phyloP scores from a whole-genome alignment of 1,140 invertebrate species.

The Acyrthosiphon pisum region DNA sequence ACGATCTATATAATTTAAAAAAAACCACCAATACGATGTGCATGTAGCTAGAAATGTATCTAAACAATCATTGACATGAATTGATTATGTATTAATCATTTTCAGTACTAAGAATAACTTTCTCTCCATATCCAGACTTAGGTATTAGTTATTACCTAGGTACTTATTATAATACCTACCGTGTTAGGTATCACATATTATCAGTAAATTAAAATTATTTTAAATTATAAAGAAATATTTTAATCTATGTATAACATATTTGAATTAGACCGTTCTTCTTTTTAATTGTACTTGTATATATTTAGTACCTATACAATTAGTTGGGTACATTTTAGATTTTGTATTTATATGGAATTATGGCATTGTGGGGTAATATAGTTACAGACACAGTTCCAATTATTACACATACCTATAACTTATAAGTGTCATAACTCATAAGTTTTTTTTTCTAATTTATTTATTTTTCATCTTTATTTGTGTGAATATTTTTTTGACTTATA shows the following conservation, averaged over 20 bases:
- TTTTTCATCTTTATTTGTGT: not conserved
- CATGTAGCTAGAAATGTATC: not conserved
- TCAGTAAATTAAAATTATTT: not conserved
- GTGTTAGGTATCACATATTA: not conserved
- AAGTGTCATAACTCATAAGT: not conserved
- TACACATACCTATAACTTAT: no score
- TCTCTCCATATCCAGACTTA: slow-evolving; percentile 40
- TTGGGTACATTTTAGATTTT: not conserved
- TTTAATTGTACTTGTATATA: not conserved
- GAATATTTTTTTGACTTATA: not conserved
- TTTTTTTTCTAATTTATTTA: not conserved
- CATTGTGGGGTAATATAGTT: no score
- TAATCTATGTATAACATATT: not conserved
- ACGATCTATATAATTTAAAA: not conserved
- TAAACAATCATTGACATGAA: not conserved
- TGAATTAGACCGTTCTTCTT: not conserved
- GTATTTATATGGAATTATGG: not conserved
- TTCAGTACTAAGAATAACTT: slow-evolving; percentile 19
- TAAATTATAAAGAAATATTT: not conserved
- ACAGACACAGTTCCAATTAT: no score
- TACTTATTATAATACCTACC: slow-evolving; percentile 13
- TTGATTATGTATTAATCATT: not conserved
- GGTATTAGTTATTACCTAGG: not conserved
- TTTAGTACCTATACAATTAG: not conserved
- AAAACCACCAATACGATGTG: not conserved